Percentiles rank a stretch among this genome's conserved stretches.
Evolutionary conservation across 2,797 vertebrate species (phyloP).

Genomic region (Coranthus polyacanthus): DNA sequence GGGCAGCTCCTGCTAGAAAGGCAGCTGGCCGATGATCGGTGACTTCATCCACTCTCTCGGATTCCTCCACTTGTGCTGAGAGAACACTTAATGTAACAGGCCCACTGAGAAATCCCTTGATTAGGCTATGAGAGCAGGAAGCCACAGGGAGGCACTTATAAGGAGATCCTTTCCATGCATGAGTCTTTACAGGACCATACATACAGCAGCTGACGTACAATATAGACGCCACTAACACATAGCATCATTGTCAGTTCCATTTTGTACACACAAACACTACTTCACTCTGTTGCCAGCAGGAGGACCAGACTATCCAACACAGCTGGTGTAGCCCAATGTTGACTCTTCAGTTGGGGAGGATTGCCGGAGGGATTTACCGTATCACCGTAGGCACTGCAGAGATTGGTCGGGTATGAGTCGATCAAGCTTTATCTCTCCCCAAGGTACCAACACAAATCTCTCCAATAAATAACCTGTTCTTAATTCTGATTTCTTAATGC

Average conservation of each 20-base stretch:
- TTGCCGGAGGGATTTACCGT: slow-evolving; percentile 71
- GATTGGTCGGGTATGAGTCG: slow-evolving; percentile 72
- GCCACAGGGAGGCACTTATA: slow-evolving; percentile 85
- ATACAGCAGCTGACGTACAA: slow-evolving; percentile 52
- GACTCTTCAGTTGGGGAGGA: slow-evolving; percentile 66
- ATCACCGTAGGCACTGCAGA: slow-evolving; percentile 68
- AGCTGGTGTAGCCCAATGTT: slow-evolving; percentile 72
- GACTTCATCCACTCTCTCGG: slow-evolving; percentile 84
- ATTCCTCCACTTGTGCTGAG: slow-evolving; percentile 86
- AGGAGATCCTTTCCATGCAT: slow-evolving; percentile 79
- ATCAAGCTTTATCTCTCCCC: slow-evolving; percentile 82
- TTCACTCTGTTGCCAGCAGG: slow-evolving; percentile 56
- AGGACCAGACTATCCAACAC: slow-evolving; percentile 62
- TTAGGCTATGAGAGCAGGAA: slow-evolving; percentile 84
- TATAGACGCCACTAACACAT: slow-evolving; percentile 58
- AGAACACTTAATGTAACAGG: slow-evolving; percentile 87
- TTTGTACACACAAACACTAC: slow-evolving; percentile 15
- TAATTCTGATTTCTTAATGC: slow-evolving; percentile 83
- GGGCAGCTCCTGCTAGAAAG: slow-evolving; percentile 83
- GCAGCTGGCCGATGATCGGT: slow-evolving; percentile 84
- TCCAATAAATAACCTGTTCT: slow-evolving; percentile 82
- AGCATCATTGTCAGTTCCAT: slow-evolving; percentile 50
- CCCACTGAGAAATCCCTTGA: slow-evolving; percentile 83
- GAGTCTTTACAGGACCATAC: slow-evolving; percentile 74
- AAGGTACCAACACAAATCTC: slow-evolving; percentile 77